Evolutionary conservation across 2,797 vertebrate genomes (phyloP).

Genomic region (Botia almorhae): DNA sequence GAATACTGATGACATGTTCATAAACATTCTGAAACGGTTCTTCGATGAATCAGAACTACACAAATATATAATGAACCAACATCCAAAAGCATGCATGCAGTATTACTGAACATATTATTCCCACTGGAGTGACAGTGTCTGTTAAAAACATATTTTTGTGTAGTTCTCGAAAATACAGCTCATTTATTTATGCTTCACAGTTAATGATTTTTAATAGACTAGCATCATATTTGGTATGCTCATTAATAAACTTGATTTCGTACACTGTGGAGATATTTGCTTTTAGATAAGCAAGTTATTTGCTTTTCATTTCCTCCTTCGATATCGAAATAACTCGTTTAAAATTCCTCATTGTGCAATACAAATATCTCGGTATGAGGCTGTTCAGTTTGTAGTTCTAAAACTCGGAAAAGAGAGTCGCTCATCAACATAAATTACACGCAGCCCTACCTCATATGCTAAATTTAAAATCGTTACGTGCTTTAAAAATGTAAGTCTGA

Average conservation of each 20-base stretch:
- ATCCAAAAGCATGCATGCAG: not conserved
- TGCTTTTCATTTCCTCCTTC: not conserved
- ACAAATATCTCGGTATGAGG: too few species aligned
- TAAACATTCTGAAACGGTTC: not conserved
- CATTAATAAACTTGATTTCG: not conserved
- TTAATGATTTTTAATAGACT: conserved; percentile 12
- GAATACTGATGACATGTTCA: conserved; percentile 23
- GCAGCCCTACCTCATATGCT: not conserved
- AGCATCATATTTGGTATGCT: not conserved
- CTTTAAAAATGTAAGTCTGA: not conserved
- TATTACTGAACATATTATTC: conserved; percentile 3
- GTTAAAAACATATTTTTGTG: not conserved
- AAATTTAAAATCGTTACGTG: not conserved
- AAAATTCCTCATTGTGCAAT: not conserved
- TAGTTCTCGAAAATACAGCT: not conserved
- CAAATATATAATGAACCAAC: not conserved
- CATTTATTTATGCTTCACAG: conserved; percentile 7
- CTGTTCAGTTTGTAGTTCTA: not conserved
- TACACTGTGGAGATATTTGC: not conserved
- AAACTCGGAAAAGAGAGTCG: not conserved
- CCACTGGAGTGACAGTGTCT: not conserved
- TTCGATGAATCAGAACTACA: not conserved
- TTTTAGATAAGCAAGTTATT: not conserved
- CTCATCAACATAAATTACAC: not conserved
- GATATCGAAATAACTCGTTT: not conserved